Conservation (phyloP, 37 sponge, comb jelly and placozoan genomes). For the Sycon ciliatum region DNA sequence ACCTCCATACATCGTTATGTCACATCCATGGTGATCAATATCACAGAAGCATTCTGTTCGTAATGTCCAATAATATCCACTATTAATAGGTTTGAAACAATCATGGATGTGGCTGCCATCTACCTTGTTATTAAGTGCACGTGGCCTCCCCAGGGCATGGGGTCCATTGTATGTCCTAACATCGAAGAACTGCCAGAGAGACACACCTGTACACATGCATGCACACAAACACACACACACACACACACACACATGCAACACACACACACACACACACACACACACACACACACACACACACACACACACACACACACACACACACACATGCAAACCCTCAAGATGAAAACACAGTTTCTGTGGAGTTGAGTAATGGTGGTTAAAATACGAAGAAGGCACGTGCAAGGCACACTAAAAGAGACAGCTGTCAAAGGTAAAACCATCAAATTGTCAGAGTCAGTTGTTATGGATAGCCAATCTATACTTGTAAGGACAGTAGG, state of each 20-base stretch:
- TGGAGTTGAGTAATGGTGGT: too few relatives aligned
- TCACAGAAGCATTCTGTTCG: too few relatives aligned
- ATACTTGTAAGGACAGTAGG: too few relatives aligned
- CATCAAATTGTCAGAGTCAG: background rate
- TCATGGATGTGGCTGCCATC: too few relatives aligned
- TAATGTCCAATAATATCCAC: too few relatives aligned
- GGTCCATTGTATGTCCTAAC: background rate
- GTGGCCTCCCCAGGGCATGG: background rate
- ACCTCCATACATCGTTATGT: too few relatives aligned
- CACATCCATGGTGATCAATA: too few relatives aligned
- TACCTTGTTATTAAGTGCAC: constrained; percentile 5
- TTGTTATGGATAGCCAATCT: too few relatives aligned
- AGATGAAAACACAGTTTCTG: background rate
- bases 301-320: constrained; percentile 21
- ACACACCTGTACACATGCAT: background rate
- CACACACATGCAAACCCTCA: constrained; percentile 26
- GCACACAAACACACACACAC: background rate
- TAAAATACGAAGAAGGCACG: too few relatives aligned
- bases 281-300: background rate
- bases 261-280: background rate
- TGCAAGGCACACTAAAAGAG: background rate
- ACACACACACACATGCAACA: background rate
- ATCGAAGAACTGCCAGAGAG: background rate
- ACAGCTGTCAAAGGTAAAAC: background rate
- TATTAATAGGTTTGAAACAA: too few relatives aligned